phyloP scores from a whole-genome alignment of 1,140 invertebrate genomes.

The Phenacoccus solenopsis region DNA sequence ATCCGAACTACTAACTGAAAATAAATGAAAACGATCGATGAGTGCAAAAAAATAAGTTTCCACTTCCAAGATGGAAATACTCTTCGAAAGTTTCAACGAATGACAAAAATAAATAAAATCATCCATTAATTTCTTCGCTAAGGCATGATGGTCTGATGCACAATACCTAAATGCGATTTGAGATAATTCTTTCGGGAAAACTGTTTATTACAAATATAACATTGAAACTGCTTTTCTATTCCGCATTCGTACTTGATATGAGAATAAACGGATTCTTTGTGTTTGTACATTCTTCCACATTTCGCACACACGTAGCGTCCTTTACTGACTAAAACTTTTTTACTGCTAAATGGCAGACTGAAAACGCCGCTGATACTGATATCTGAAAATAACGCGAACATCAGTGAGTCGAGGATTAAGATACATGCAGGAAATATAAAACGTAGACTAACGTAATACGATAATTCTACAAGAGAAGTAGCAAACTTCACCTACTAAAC shows the following conservation, averaged over 20 bases:
- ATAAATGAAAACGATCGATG: too few relatives aligned
- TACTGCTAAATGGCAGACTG: neutral
- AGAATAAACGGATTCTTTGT: conserved; percentile 32
- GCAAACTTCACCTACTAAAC: too few relatives aligned
- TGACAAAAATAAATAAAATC: too few relatives aligned
- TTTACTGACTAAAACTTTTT: neutral
- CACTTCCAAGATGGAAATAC: too few relatives aligned
- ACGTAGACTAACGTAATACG: too few relatives aligned
- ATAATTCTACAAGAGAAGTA: too few relatives aligned
- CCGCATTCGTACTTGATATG: conserved; percentile 33
- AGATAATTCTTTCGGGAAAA: conserved; percentile 30
- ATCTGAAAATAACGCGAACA: neutral
- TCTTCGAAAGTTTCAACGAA: too few relatives aligned
- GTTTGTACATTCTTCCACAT: conserved; percentile 34
- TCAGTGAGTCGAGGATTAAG: neutral
- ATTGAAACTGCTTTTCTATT: conserved; percentile 30
- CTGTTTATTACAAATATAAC: conserved; percentile 29
- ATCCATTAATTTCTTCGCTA: too few relatives aligned
- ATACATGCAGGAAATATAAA: too few relatives aligned
- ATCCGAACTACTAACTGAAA: too few relatives aligned
- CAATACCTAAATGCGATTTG: conserved; percentile 24
- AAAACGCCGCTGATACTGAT: neutral
- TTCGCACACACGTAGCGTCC: conserved; percentile 14
- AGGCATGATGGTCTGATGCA: conserved; percentile 20
- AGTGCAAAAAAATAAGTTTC: too few relatives aligned